Percentiles rank a stretch among this genome's conserved stretches.
Evolutionary conservation across 2,888 invertebrate species (phyloP).

Genomic region (Habroteleia sp.): DNA sequence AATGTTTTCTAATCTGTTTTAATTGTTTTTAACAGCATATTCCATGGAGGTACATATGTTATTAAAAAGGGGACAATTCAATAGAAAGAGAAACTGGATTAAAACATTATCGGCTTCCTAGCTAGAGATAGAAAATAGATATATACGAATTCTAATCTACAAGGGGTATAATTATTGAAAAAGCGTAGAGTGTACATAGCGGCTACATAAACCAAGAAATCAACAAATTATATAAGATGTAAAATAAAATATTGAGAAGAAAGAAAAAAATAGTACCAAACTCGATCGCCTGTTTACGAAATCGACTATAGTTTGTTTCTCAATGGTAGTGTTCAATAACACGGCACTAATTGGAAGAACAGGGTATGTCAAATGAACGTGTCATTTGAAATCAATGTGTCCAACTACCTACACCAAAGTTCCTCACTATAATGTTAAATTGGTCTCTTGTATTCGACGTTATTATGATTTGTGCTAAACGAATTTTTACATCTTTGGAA

Average conservation of each 20-base stretch:
- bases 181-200: slow-evolving; percentile 72
- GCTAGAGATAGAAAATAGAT: slow-evolving; percentile 69
- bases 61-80: too few relatives aligned
- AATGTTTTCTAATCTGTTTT: too few relatives aligned
- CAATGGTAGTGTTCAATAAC: slow-evolving; percentile 51
- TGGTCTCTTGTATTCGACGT: slow-evolving; percentile 19
- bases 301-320: slow-evolving; percentile 61
- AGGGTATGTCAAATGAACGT: slow-evolving; percentile 64
- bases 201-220: slow-evolving; percentile 33
- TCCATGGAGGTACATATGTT: too few relatives aligned
- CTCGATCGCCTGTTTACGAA: slow-evolving; percentile 74
- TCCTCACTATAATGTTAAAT: slow-evolving; percentile 57
- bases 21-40: too few relatives aligned
- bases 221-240: slow-evolving; percentile 9
- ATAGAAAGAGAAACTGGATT: slow-evolving; percentile 51
- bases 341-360: slow-evolving; percentile 63
- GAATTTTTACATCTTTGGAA: not conserved
- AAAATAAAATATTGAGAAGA: slow-evolving; percentile 4
- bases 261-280: slow-evolving; percentile 39
- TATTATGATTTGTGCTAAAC: slow-evolving; percentile 29
- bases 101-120: slow-evolving; percentile 73
- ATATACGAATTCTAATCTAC: slow-evolving; percentile 68
- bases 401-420: slow-evolving; percentile 61
- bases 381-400: slow-evolving; percentile 60
- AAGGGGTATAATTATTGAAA: slow-evolving; percentile 68